These are phyloP conservation scores for Bursaphelenchus okinawaensis DNA, from an alignment of 2,888 invertebrate species.

Conservation along the genomic window DNA sequence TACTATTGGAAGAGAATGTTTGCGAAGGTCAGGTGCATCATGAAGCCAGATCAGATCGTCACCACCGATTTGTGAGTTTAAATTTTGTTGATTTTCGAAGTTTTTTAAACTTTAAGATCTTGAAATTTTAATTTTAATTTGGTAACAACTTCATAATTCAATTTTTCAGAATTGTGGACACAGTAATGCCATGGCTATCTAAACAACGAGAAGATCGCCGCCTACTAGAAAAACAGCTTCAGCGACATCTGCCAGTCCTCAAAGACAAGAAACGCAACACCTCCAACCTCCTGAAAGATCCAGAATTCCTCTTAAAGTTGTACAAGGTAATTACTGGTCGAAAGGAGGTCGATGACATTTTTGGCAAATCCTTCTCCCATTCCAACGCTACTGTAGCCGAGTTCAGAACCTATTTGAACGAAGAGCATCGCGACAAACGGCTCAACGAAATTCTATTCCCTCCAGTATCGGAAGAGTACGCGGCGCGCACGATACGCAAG, in stretches of 20 bases:
- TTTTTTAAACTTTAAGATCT: too few species aligned
- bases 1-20: constrained; percentile 32
- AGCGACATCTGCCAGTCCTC: constrained; percentile 26
- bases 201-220: constrained; percentile 32
- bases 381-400: constrained; percentile 20
- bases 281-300: constrained; percentile 23
- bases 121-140: constrained; percentile 7
- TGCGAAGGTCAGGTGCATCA: constrained; percentile 17
- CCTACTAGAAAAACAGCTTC: constrained; percentile 25
- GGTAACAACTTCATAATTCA: not conserved
- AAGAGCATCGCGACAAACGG: constrained; percentile 81
- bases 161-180: constrained; percentile 29
- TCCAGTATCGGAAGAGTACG: constrained; percentile 25
- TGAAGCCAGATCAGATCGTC: constrained; percentile 14
- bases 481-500: constrained; percentile 14
- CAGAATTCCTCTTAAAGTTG: constrained; percentile 30
- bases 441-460: constrained; percentile 78
- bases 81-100: too few species aligned
- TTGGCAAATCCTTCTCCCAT: constrained; percentile 19
- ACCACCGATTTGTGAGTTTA: constrained; percentile 21
- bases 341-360: constrained; percentile 32
- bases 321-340: constrained; percentile 27
- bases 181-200: constrained; percentile 22
- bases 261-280: constrained; percentile 29
- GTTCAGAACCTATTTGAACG: constrained; percentile 42